Conservation (phyloP, 2,113 vertebrate genomes). For the Elephantulus edwardii region DNA sequence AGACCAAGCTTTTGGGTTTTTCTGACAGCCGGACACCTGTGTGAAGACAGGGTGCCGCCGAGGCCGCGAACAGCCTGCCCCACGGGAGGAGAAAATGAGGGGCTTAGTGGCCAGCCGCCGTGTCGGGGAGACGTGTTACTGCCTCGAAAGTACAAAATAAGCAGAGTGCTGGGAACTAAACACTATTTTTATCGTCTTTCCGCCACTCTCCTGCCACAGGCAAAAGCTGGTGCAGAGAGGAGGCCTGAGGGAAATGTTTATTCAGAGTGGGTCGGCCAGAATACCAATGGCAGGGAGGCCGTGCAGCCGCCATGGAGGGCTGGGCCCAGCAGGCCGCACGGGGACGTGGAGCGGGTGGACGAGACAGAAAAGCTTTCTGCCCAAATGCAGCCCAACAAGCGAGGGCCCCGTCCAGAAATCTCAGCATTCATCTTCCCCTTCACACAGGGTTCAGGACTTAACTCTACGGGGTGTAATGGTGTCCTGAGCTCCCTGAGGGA, state of each 20-base stretch:
- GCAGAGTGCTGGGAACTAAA: constrained; percentile 13
- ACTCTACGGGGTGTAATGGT: background rate
- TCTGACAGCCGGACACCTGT: background rate
- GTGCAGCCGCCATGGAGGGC: background rate
- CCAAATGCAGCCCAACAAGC: background rate
- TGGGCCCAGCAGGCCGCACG: background rate
- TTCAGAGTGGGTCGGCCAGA: constrained; percentile 42
- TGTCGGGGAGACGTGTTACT: background rate
- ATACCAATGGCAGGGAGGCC: constrained; percentile 55
- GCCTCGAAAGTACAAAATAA: background rate
- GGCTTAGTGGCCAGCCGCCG: background rate
- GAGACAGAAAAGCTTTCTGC: background rate
- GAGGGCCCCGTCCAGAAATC: background rate
- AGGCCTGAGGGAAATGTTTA: background rate
- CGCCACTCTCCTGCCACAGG: constrained; percentile 44
- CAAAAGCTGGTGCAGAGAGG: constrained; percentile 15
- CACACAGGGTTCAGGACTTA: background rate
- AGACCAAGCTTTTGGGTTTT: rapidly evolving
- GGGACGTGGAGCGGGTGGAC: background rate
- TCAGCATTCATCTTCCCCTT: rapidly evolving
- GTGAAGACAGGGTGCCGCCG: background rate
- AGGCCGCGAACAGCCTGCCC: background rate
- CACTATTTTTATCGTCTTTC: background rate
- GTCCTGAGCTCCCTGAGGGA: background rate
- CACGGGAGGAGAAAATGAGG: background rate